These are phyloP conservation scores for Petrocephalus zakoni DNA, from an alignment of 2,113 vertebrate genomes.

Conservation along the genomic window DNA sequence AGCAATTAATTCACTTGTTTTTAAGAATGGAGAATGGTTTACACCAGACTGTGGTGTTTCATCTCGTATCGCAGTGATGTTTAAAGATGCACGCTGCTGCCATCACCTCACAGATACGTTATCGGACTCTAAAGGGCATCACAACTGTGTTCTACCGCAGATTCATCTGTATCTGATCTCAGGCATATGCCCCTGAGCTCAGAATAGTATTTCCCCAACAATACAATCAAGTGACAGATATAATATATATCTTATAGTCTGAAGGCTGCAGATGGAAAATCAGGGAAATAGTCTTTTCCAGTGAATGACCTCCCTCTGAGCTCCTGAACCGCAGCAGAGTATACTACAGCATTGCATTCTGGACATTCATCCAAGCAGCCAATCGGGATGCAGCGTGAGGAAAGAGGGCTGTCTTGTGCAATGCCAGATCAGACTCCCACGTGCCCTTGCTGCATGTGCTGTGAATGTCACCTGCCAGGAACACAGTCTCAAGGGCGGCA, in stretches of 20 bases:
- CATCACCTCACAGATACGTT: background rate
- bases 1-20: background rate
- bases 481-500: background rate
- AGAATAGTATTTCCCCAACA: background rate
- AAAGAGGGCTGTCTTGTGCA: background rate
- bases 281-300: background rate
- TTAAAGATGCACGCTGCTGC: background rate
- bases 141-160: background rate
- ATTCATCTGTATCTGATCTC: background rate
- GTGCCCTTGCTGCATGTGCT: too few species aligned
- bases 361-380: background rate
- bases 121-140: background rate
- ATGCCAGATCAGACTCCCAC: background rate
- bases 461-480: background rate
- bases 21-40: background rate
- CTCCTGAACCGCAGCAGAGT: conserved; percentile 9
- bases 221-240: background rate
- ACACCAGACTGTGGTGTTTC: background rate
- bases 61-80: background rate
- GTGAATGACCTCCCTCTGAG: conserved; percentile 9
- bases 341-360: background rate
- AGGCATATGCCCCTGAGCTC: background rate
- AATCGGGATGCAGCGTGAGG: background rate
- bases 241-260: background rate
- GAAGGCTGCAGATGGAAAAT: background rate